A percentile compares a stretch with the other conserved stretches of the same genome.
These are phyloP conservation scores for Pseudococcus longispinus DNA, from an alignment of 2,888 invertebrate genomes.

Conservation along the genomic window DNA sequence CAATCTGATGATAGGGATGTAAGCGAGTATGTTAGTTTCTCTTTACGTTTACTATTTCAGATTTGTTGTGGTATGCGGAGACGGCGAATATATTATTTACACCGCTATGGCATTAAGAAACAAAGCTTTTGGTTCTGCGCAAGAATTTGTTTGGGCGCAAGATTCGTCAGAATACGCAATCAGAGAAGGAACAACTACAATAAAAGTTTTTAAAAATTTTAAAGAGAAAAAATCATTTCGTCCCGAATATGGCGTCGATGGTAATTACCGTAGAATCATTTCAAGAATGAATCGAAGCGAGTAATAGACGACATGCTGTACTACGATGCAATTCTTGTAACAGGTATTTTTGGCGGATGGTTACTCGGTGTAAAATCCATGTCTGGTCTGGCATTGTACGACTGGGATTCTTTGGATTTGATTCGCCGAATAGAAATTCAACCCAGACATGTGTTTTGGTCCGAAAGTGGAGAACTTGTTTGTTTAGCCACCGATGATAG, in stretches of 20 bases:
- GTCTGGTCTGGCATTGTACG: constrained; percentile 92
- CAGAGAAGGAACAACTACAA: constrained; percentile 85
- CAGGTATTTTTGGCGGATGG: constrained; percentile 88
- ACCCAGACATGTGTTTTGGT: constrained; percentile 94
- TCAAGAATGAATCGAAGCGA: neutral
- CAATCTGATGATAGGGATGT: neutral
- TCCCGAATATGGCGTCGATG: constrained; percentile 96
- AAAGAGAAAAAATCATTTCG: constrained; percentile 96
- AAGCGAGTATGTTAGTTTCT: neutral
- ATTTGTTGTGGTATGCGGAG: constrained; percentile 95
- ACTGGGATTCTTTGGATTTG: constrained; percentile 94
- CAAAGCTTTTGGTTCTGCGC: constrained; percentile 97
- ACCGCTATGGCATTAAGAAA: constrained; percentile 99
- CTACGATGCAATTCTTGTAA: constrained; percentile 10
- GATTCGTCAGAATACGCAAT: constrained; percentile 94
- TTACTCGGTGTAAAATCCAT: constrained; percentile 91
- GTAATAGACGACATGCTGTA: neutral
- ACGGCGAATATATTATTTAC: constrained; percentile 99
- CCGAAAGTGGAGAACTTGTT: constrained; percentile 91
- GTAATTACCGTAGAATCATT: constrained; percentile 63
- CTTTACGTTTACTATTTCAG: constrained; percentile 61
- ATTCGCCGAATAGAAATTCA: constrained; percentile 96
- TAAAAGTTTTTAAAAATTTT: constrained; percentile 97
- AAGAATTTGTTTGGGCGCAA: constrained; percentile 98
- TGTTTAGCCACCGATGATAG: constrained; percentile 94